phyloP scores from a whole-genome alignment of 2,888 invertebrate genomes.

The Euclidia mi region DNA sequence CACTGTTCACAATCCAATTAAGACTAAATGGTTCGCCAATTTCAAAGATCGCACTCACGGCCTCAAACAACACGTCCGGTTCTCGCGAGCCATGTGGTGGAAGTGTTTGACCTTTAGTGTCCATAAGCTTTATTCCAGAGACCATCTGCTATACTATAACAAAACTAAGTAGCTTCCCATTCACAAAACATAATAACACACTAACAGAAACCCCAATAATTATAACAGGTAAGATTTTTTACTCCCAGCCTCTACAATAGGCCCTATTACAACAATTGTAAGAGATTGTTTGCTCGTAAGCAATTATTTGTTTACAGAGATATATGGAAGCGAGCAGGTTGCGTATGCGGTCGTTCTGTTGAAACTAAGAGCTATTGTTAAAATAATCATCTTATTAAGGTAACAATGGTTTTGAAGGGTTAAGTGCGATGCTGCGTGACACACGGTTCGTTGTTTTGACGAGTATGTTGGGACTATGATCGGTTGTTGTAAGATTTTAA shows the following conservation, averaged over 20 bases:
- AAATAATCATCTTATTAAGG: slow-evolving; percentile 67
- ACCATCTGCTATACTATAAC: neutral
- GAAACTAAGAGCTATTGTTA: slow-evolving; percentile 57
- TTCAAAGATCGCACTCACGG: too few species aligned
- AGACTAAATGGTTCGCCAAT: too few species aligned
- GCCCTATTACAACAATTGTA: slow-evolving; percentile 40
- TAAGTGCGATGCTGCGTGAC: slow-evolving; percentile 42
- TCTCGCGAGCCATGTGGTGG: too few species aligned
- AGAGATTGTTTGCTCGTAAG: slow-evolving; percentile 23
- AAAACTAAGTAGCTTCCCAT: neutral
- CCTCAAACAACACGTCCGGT: too few species aligned
- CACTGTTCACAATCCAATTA: too few species aligned
- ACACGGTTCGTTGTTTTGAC: slow-evolving; percentile 33
- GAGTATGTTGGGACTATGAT: slow-evolving; percentile 12
- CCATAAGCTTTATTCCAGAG: too few species aligned
- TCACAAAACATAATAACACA: slow-evolving; percentile 4
- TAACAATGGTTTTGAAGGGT: slow-evolving; percentile 56
- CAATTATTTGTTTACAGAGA: slow-evolving; percentile 52
- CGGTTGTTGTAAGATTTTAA: slow-evolving; percentile 1
- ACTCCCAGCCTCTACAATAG: slow-evolving; percentile 18
- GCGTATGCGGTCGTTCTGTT: slow-evolving; percentile 38
- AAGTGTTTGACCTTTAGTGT: too few species aligned
- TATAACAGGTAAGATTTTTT: slow-evolving; percentile 19
- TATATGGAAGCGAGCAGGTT: slow-evolving; percentile 36
- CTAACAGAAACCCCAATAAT: slow-evolving; percentile 24